Evolutionary conservation across 2,888 invertebrate genomes (phyloP).

Genomic region (Trachelus iudaicus): DNA sequence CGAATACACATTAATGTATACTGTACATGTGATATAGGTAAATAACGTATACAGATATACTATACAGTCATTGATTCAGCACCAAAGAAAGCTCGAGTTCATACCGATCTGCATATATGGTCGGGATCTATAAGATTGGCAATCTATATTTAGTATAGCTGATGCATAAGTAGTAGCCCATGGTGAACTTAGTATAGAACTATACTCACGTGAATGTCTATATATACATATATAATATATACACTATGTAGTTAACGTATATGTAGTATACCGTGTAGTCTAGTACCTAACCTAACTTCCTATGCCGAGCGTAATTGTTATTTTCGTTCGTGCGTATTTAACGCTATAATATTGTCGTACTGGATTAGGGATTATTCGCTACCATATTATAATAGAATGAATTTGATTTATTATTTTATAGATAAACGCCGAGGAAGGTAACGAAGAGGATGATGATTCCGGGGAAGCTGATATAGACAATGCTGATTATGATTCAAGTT

Average conservation of each 20-base stretch:
- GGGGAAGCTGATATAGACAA: slow-evolving; percentile 40
- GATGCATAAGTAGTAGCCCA: background rate
- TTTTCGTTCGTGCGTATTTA: background rate
- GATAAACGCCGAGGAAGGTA: slow-evolving; percentile 50
- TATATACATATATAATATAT: background rate
- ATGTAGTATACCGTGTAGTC: background rate
- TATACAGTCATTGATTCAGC: background rate
- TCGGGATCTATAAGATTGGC: background rate
- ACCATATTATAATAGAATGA: background rate
- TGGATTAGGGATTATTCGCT: background rate
- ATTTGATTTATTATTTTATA: slow-evolving; percentile 19
- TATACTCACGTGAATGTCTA: background rate
- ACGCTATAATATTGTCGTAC: background rate
- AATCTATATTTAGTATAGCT: background rate
- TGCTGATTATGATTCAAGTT: slow-evolving; percentile 46
- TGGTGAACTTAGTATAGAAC: background rate
- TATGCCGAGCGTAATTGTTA: background rate
- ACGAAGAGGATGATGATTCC: slow-evolving; percentile 37
- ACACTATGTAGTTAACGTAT: background rate
- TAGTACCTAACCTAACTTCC: background rate
- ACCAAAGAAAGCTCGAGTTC: background rate
- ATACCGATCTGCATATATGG: background rate
- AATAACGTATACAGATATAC: background rate
- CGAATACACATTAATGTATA: background rate
- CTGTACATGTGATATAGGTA: background rate